Conservation (phyloP, 2,888 invertebrate genomes). For the Rhogogaster chlorosoma region DNA sequence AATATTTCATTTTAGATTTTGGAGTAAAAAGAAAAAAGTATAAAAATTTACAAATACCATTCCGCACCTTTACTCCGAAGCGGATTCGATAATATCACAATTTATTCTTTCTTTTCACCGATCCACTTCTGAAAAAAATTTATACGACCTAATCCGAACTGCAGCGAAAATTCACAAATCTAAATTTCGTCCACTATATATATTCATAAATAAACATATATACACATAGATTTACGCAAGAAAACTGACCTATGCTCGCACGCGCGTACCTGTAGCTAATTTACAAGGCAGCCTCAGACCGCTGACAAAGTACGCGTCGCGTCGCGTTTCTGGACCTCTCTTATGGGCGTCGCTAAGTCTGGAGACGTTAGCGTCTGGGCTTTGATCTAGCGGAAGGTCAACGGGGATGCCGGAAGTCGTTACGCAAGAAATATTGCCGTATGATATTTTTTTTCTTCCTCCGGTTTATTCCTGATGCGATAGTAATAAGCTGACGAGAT, state of each 20-base stretch:
- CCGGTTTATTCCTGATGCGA: background rate
- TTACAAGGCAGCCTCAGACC: conserved; percentile 15
- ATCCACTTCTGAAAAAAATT: background rate
- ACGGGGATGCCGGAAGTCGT: conserved; percentile 38
- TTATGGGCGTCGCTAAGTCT: conserved; percentile 25
- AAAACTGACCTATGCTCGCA: conserved; percentile 46
- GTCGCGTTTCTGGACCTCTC: conserved; percentile 32
- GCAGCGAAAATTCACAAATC: background rate
- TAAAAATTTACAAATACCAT: background rate
- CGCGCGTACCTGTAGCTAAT: conserved; percentile 39
- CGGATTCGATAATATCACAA: background rate
- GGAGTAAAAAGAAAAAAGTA: too few relatives aligned
- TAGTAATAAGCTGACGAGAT: background rate
- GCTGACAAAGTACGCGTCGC: conserved; percentile 32
- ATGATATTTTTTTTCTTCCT: background rate
- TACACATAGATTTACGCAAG: conserved; percentile 14
- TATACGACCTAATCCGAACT: background rate
- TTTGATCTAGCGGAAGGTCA: conserved; percentile 43
- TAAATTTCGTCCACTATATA: background rate
- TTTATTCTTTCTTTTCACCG: background rate
- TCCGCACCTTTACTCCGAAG: background rate
- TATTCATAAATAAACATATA: background rate
- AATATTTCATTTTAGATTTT: background rate
- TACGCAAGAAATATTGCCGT: conserved; percentile 7
- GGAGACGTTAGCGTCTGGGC: conserved; percentile 9